Percentiles rank a stretch among this genome's conserved stretches.
phyloP scores from a whole-genome alignment of 2,797 vertebrate genomes.

The Acipenser transmontanus region DNA sequence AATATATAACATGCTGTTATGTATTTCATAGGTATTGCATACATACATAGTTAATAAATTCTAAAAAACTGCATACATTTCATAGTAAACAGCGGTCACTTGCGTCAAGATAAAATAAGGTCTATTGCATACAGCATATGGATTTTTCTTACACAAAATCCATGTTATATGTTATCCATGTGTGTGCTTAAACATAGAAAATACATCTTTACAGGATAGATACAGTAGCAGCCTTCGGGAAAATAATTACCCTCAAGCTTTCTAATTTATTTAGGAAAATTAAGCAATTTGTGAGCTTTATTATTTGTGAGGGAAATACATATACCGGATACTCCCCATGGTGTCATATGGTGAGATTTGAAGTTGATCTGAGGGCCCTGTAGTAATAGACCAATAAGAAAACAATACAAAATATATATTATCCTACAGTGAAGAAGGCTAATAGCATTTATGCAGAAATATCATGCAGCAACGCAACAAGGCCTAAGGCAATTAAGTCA shows the following conservation, averaged over 20 bases:
- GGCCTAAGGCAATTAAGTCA: constrained; percentile 39
- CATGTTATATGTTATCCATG: no score
- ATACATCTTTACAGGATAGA: no score
- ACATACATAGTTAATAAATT: no score
- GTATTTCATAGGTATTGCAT: no score
- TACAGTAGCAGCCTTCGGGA: no score
- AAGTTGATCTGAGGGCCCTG: constrained; percentile 1
- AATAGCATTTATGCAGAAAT: not conserved
- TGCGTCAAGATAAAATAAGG: no score
- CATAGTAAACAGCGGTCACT: no score
- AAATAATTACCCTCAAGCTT: not conserved
- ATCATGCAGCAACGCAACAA: constrained; percentile 28
- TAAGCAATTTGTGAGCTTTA: not conserved
- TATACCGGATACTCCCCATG: not conserved
- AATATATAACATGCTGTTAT: no score
- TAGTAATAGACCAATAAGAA: not conserved
- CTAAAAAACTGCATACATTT: no score
- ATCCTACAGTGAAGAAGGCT: not conserved
- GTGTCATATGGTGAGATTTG: not conserved
- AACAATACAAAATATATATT: not conserved
- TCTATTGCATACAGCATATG: no score
- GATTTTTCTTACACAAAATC: no score
- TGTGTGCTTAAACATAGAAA: no score
- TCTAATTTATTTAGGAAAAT: not conserved
- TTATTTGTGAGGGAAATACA: not conserved